Evolutionary conservation across 1,140 invertebrate genomes (phyloP).

Genomic region (Rhyzopertha dominica): DNA sequence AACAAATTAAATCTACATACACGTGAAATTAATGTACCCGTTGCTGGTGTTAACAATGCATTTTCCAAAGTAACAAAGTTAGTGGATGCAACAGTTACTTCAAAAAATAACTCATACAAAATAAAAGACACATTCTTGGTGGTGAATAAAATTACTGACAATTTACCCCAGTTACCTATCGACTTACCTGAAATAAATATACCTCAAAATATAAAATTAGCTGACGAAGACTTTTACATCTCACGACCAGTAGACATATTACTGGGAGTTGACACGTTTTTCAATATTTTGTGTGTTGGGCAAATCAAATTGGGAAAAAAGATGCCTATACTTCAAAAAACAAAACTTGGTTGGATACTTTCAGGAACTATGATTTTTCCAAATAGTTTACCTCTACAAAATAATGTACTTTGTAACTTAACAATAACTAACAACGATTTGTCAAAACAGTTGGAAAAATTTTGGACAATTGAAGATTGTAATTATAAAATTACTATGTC

Average conservation of each 20-base stretch:
- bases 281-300: constrained; percentile 19
- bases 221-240: constrained; percentile 13
- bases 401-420: constrained; percentile 7
- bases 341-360: constrained; percentile 19
- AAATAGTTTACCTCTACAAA: neutral
- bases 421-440: neutral
- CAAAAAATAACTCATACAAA: constrained; percentile 3
- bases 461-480: constrained; percentile 11
- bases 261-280: constrained; percentile 19
- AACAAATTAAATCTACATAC: constrained; percentile 4
- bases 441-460: constrained; percentile 5
- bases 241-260: constrained; percentile 16
- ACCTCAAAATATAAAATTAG: constrained; percentile 13
- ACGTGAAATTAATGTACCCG: constrained; percentile 4
- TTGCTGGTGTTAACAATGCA: constrained; percentile 5
- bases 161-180: constrained; percentile 12
- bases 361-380: neutral
- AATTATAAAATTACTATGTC: neutral
- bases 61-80: neutral
- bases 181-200: constrained; percentile 13
- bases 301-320: constrained; percentile 13
- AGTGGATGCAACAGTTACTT: neutral
- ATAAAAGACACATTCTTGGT: constrained; percentile 9
- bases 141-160: constrained; percentile 7
- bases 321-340: constrained; percentile 12